Conservation (phyloP, 1,140 invertebrate species). For the Drosophila guanche region DNA sequence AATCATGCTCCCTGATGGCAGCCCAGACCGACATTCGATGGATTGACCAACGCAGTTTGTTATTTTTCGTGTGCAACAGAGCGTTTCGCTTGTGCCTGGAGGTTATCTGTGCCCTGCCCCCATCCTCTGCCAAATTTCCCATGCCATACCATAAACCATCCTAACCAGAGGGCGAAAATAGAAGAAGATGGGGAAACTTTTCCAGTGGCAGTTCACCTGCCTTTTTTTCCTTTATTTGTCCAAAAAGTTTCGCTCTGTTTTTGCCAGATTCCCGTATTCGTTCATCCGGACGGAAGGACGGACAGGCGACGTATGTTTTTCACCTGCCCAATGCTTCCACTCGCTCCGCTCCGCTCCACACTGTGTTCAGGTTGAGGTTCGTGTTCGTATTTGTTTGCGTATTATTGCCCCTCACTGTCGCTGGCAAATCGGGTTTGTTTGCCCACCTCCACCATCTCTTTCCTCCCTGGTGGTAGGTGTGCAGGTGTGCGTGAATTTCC, state of each 20-base stretch:
- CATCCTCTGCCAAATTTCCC: background rate
- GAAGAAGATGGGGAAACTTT: constrained; percentile 1
- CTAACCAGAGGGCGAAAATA: constrained; percentile 1
- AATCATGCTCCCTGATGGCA: constrained; percentile 32
- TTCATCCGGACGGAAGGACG: constrained; percentile 27
- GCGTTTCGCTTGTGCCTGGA: constrained; percentile 60
- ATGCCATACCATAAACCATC: background rate
- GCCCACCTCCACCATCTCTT: constrained; percentile 23
- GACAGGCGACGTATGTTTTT: constrained; percentile 72
- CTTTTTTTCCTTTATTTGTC: constrained; percentile 21
- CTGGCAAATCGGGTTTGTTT: constrained; percentile 56
- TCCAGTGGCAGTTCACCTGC: constrained; percentile 30
- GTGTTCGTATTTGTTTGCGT: constrained; percentile 63
- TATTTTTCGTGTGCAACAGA: constrained; percentile 79
- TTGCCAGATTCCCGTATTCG: constrained; percentile 49
- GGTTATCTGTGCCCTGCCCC: constrained; percentile 9
- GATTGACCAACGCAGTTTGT: constrained; percentile 79
- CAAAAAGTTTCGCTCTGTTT: constrained; percentile 45
- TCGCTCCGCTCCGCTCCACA: background rate
- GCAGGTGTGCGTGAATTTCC: constrained; percentile 57
- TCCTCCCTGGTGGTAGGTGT: constrained; percentile 12
- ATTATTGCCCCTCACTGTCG: constrained; percentile 54
- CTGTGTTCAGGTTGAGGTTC: constrained; percentile 13
- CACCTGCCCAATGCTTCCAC: constrained; percentile 38
- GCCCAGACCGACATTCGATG: constrained; percentile 78